Base-by-base conservation (phyloP, 2,888 invertebrate species). In the Nomada fucata region DNA sequence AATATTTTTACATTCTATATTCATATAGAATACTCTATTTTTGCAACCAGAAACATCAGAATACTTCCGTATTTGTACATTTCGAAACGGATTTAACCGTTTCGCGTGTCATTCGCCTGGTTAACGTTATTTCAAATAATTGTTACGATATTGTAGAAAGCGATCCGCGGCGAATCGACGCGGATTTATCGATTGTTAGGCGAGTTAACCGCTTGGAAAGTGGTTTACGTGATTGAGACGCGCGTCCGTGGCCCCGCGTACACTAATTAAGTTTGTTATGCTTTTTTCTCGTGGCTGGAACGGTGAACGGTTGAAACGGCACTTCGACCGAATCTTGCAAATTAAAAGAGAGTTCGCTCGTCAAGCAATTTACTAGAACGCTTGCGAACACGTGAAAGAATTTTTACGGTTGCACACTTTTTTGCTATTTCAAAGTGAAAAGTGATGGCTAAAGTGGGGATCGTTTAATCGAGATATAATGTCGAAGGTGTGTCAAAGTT, bases 161-260 rank as follows among this genome's bases (percentile, higher is more conserved):
- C 36, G 36, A 15, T 47, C n/a, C 15, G 55, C 2, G 18, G 47
- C 50, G 20, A 47, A 63, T 36, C 36, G 26, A 63, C 47, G 23
- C 18, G 76, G 57, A 72, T 72, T 76, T 50, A 57, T 72, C 50
- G 76, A 76, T 76, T 57, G 64, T 73, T 76, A 73, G 36, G 52
- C 77, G 50, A 59, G 63, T 79, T 61, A 57, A 42, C 63, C 72
- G 59, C 23, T 52, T 50, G 64, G 55, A 64, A 61, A 47, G 60
- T 50, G 18, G 29, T 59, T 67, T 68, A 59, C 68, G 57, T 23
- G 20, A 57, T 36, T 50, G n/a, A n/a, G 44, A 20, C 44, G 15
- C 7, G 63, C 23, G 61, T 42, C 63, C 55, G 53, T n/a, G n/a
- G 53, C 11, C 50, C 26, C 44, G 50, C 47, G 73, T 59, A 57